phyloP scores from a whole-genome alignment of 37 sponge, comb jelly and placozoan genomes.

The Halisarca cf. caerulea region DNA sequence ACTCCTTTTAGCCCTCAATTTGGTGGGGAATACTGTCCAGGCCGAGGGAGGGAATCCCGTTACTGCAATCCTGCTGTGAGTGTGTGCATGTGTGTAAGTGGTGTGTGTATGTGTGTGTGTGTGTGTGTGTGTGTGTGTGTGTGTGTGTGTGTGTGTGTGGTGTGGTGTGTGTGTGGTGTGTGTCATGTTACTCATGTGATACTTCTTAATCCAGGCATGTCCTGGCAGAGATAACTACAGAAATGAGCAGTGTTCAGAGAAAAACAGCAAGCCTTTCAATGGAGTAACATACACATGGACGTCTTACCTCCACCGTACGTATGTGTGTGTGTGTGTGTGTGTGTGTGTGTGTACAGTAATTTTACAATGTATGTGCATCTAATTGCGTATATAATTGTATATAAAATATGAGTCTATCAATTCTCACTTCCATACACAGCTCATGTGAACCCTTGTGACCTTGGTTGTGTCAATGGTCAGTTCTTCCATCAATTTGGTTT shows the following conservation, averaged over 20 bases:
- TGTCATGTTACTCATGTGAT: too few species aligned
- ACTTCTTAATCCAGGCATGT: conserved; percentile 22
- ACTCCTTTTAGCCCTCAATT: conserved; percentile 8
- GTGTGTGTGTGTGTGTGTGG: too few species aligned
- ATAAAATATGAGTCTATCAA: too few species aligned
- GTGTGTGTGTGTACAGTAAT: conserved; percentile 41
- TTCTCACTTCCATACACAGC: too few species aligned
- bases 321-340: too few species aligned
- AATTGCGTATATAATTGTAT: too few species aligned
- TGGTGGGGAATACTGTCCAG: conserved; percentile 24
- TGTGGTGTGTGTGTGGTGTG: too few species aligned
- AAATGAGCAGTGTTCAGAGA: conserved; percentile 90
- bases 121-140: too few species aligned
- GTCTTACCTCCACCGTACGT: conserved; percentile 60
- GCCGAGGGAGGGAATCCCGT: background rate
- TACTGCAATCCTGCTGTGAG: conserved; percentile 24
- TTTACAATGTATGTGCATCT: too few species aligned
- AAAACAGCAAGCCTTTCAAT: conserved; percentile 82
- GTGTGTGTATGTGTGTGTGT: too few species aligned
- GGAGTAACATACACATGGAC: conserved; percentile 78
- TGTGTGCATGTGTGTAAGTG: background rate
- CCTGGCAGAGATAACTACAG: conserved; percentile 51
- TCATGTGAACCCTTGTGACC: background rate
- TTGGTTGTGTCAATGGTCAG: conserved; percentile 2
- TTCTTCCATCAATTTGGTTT: background rate